phyloP scores from a whole-genome alignment of 1,140 invertebrate genomes.

The Glomeris maerens region DNA sequence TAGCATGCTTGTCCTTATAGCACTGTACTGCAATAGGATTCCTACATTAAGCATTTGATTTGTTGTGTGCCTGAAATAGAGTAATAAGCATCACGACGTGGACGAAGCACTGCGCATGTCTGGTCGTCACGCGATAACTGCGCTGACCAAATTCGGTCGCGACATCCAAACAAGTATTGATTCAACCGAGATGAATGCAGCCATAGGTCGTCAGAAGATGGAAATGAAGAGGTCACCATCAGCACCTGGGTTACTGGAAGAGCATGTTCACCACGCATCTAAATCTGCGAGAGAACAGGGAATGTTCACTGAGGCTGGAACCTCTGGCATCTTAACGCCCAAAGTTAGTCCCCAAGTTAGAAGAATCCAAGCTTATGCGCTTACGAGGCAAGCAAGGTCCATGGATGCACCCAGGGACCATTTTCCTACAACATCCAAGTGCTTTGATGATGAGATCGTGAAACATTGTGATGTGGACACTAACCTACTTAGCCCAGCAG shows the following conservation, averaged over 20 bases:
- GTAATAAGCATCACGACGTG: too few relatives aligned
- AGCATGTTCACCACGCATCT: too few relatives aligned
- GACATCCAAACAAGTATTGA: slow-evolving; percentile 35
- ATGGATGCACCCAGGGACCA: too few relatives aligned
- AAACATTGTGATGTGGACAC: too few relatives aligned
- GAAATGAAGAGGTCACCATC: slow-evolving; percentile 39
- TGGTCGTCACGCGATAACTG: slow-evolving; percentile 43
- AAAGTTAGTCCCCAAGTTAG: too few relatives aligned
- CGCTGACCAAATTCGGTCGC: slow-evolving; percentile 52
- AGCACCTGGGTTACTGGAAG: slow-evolving; percentile 33
- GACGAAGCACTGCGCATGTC: slow-evolving; percentile 37
- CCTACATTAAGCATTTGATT: too few relatives aligned
- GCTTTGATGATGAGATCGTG: background rate
- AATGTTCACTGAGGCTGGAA: background rate
- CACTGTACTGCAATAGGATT: too few relatives aligned
- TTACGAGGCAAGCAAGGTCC: slow-evolving; percentile 1
- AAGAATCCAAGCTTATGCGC: background rate
- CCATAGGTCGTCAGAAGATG: slow-evolving; percentile 25
- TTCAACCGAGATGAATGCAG: slow-evolving; percentile 23
- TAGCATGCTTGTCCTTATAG: too few relatives aligned
- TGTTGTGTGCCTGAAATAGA: too few relatives aligned
- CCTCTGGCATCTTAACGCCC: too few relatives aligned
- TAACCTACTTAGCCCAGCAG: too few relatives aligned
- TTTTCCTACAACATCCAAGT: background rate
- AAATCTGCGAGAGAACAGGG: slow-evolving; percentile 15